Conservation (phyloP, 2,888 invertebrate genomes). For the Geophilus truncorum region DNA sequence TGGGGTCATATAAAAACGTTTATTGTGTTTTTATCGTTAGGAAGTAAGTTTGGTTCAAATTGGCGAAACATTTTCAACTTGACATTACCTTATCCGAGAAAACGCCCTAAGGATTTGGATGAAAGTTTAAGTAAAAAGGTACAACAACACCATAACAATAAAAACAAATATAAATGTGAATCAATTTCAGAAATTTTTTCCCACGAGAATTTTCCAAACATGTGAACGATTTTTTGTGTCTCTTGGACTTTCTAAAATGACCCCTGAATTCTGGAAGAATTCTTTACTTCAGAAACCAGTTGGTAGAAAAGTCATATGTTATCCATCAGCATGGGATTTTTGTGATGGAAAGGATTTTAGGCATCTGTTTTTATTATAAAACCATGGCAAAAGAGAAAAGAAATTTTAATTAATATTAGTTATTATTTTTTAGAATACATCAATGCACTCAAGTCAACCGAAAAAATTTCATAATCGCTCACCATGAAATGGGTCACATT, state of each 20-base stretch:
- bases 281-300: slow-evolving; percentile 78
- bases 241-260: slow-evolving; percentile 72
- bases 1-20: background rate
- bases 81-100: background rate
- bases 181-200: slow-evolving; percentile 65
- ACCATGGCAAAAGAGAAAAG: too few species aligned
- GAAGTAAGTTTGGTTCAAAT: slow-evolving; percentile 6
- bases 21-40: background rate
- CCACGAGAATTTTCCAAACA: slow-evolving; percentile 69
- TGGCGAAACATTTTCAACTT: background rate
- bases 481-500: slow-evolving; percentile 21
- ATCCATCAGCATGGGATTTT: slow-evolving; percentile 51
- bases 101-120: background rate
- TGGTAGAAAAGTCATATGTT: slow-evolving; percentile 68
- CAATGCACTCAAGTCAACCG: background rate
- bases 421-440: background rate
- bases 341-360: slow-evolving; percentile 50
- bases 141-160: too few species aligned
- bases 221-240: slow-evolving; percentile 82
- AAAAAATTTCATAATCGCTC: background rate
- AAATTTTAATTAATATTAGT: background rate
- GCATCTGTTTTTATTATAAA: slow-evolving; percentile 43
- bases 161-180: too few species aligned
- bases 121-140: slow-evolving; percentile 54
- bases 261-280: slow-evolving; percentile 74